A percentile compares a stretch with the other conserved stretches of the same genome.
Conservation (phyloP, 1,140 invertebrate genomes). For the Drosophila pseudoananassae region DNA sequence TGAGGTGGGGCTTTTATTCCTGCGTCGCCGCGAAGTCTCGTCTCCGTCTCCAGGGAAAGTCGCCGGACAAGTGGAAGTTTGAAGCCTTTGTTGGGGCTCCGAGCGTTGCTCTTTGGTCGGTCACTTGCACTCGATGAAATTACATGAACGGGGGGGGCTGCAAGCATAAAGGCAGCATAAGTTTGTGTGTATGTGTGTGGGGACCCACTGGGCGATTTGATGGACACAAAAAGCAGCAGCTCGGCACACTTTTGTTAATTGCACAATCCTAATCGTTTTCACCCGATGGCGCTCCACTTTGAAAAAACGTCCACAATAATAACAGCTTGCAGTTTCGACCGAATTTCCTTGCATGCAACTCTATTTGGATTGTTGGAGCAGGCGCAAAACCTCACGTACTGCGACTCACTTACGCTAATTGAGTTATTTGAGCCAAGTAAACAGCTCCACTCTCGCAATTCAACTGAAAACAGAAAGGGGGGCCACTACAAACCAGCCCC, state of each 20-base stretch:
- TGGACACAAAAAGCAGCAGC: constrained; percentile 18
- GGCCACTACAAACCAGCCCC: constrained; percentile 2
- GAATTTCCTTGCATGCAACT: constrained; percentile 68
- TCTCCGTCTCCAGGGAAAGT: constrained; percentile 58
- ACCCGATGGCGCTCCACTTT: constrained; percentile 36
- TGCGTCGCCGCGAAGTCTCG: constrained; percentile 26
- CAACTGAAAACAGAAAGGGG: constrained; percentile 34
- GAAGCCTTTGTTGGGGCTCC: constrained; percentile 54
- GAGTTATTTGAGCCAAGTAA: constrained; percentile 33
- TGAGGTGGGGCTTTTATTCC: constrained; percentile 21
- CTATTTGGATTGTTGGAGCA: constrained; percentile 33
- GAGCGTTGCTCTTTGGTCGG: constrained; percentile 64
- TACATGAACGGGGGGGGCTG: constrained; percentile 37
- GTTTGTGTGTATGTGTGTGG: constrained; percentile 13
- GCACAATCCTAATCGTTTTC: constrained; percentile 57
- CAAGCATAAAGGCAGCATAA: constrained; percentile 66
- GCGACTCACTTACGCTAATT: constrained; percentile 61
- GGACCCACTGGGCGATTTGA: constrained; percentile 13
- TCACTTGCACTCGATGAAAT: constrained; percentile 42
- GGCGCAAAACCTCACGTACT: constrained; percentile 38
- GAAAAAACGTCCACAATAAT: constrained; percentile 50
- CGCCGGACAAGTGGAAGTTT: constrained; percentile 43
- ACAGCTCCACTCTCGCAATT: constrained; percentile 43
- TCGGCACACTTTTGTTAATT: constrained; percentile 67
- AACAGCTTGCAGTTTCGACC: constrained; percentile 57